phyloP scores from a whole-genome alignment of 2,888 invertebrate genomes.

The Phyllotreta striolata region DNA sequence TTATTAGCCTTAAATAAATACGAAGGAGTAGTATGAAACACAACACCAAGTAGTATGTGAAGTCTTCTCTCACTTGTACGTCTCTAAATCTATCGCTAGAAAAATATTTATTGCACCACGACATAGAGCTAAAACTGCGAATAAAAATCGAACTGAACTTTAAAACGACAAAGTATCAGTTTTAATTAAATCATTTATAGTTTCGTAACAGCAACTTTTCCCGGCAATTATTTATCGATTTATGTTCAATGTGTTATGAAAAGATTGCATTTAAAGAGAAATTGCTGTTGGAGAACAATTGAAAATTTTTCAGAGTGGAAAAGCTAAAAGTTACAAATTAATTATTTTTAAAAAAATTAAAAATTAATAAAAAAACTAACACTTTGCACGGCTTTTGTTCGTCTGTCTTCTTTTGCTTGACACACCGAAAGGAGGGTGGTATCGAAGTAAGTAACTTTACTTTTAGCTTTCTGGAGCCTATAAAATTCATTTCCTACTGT shows the following conservation, averaged over 20 bases:
- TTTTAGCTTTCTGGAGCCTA: slow-evolving; percentile 9
- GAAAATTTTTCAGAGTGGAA: neutral
- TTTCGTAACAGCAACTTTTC: neutral
- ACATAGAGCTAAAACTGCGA: neutral
- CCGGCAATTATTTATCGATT: neutral
- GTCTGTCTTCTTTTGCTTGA: slow-evolving; percentile 58
- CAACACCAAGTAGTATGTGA: slow-evolving; percentile 22
- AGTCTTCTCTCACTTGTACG: slow-evolving; percentile 19
- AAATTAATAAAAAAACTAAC: slow-evolving; percentile 29
- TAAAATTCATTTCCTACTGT: neutral
- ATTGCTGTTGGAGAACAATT: neutral
- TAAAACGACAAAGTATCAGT: slow-evolving; percentile 6
- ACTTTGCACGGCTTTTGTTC: slow-evolving; percentile 61
- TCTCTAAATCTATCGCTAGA: slow-evolving; percentile 15
- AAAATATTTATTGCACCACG: slow-evolving; percentile 23
- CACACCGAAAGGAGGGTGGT: slow-evolving; percentile 59
- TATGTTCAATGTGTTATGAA: neutral
- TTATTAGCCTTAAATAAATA: no score
- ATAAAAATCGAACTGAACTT: slow-evolving; percentile 8
- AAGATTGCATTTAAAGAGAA: neutral
- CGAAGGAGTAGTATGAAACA: slow-evolving; percentile 30
- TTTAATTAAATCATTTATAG: neutral
- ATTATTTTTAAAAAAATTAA: neutral
- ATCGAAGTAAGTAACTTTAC: slow-evolving; percentile 62
- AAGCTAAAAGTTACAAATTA: slow-evolving; percentile 11